A percentile compares a stretch with the other conserved stretches of the same genome.
Evolutionary conservation across 1,140 invertebrate genomes (phyloP).

Genomic region (Heliothis subflexa): DNA sequence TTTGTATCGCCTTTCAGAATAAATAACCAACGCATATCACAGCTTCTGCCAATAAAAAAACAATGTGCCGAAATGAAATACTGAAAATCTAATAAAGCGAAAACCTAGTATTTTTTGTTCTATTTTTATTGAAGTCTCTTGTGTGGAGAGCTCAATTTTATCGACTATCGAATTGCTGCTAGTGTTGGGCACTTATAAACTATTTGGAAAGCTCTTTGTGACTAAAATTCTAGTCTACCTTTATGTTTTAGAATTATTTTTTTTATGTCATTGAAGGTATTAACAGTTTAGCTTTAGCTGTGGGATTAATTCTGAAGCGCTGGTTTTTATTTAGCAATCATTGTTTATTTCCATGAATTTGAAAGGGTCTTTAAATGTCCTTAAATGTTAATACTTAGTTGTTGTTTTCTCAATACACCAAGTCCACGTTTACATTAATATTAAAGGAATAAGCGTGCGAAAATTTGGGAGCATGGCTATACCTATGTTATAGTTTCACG

Average conservation of each 20-base stretch:
- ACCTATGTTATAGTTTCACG: too few relatives aligned
- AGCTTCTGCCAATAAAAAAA: constrained; percentile 7
- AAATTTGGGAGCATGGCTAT: too few relatives aligned
- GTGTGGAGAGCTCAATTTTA: constrained; percentile 9
- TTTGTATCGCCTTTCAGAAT: neutral
- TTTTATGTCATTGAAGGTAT: neutral
- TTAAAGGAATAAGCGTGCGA: too few relatives aligned
- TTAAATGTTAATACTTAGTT: too few relatives aligned
- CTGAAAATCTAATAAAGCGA: constrained; percentile 15
- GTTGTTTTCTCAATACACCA: too few relatives aligned
- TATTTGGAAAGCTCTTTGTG: constrained; percentile 1
- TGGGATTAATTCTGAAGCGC: too few relatives aligned
- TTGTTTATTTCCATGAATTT: too few relatives aligned
- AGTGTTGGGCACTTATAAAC: constrained; percentile 2
- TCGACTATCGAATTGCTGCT: neutral
- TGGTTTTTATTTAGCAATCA: too few relatives aligned
- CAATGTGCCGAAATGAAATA: neutral
- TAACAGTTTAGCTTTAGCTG: too few relatives aligned
- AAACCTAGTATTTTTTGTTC: constrained; percentile 18
- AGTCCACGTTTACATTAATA: too few relatives aligned
- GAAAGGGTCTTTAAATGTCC: too few relatives aligned
- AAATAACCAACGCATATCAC: constrained; percentile 1
- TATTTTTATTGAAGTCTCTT: neutral
- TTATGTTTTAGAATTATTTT: neutral
- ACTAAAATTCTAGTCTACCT: neutral